Evolutionary conservation across 2,888 invertebrate genomes (phyloP).

Genomic region (Cyclophora albipunctata): DNA sequence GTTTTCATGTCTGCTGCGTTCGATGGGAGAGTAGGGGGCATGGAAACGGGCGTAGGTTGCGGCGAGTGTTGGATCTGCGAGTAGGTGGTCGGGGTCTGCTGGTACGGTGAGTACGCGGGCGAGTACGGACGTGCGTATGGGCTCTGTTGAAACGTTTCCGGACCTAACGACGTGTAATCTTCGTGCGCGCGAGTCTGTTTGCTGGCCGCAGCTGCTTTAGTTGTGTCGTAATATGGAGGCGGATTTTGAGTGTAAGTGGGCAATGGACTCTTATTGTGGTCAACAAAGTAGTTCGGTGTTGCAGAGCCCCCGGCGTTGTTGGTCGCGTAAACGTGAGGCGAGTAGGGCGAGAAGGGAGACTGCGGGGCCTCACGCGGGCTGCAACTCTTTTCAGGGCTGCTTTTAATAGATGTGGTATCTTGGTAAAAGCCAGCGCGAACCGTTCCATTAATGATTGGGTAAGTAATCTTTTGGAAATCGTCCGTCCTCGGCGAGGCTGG

Average conservation of each 20-base stretch:
- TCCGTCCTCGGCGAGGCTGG: constrained; percentile 86
- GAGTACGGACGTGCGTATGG: constrained; percentile 61
- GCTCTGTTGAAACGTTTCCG: constrained; percentile 71
- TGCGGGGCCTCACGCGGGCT: constrained; percentile 84
- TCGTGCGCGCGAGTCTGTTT: constrained; percentile 72
- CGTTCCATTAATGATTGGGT: constrained; percentile 86
- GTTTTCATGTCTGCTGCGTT: constrained; percentile 45
- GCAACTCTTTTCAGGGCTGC: constrained; percentile 89
- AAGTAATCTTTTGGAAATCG: constrained; percentile 79
- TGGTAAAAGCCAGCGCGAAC: constrained; percentile 93
- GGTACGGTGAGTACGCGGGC: constrained; percentile 51
- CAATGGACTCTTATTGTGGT: constrained; percentile 63
- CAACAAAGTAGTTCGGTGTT: constrained; percentile 60
- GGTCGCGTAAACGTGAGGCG: constrained; percentile 65
- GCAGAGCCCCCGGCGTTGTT: constrained; percentile 48
- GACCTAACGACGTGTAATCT: constrained; percentile 71
- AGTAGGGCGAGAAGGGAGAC: constrained; percentile 64
- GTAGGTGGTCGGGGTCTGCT: constrained; percentile 50
- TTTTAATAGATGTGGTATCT: constrained; percentile 88
- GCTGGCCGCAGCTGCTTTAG: constrained; percentile 56
- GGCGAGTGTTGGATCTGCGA: constrained; percentile 46
- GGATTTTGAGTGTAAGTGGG: constrained; percentile 66
- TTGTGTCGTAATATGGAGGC: constrained; percentile 77
- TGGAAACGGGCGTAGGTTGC: constrained; percentile 31
- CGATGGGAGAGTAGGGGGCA: constrained; percentile 33